Evolutionary conservation across 2,797 vertebrate species (phyloP), one percentile per base, ranked within the genome.

Genomic region (Enteromius mattozi): DNA sequence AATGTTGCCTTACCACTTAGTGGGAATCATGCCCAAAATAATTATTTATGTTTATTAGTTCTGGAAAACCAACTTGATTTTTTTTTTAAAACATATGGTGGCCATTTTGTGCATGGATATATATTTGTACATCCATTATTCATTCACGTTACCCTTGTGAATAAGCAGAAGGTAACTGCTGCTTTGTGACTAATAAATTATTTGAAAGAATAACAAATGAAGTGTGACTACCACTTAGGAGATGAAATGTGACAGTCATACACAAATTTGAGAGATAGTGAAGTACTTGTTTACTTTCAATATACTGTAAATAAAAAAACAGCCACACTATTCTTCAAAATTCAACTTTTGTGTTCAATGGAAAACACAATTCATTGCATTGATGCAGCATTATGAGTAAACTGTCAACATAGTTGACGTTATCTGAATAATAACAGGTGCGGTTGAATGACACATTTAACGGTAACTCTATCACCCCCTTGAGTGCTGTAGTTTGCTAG

Each of bases 401-500:
- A 59, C 51, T 30, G 77, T 63, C 40, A 47, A 35, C 61, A 66
- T 80, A 13, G 24, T 37, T n/a, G 3, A 56, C n/a, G 54, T 56
- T 56, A 37, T 40, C 51, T 27, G 14, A 59, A 59, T 59, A 78
- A 63, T 19, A 78, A 24, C 47, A 24, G 45, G 49, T 13, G 77
- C 54, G 21, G 21, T 79, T 47, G 42, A 78, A 65, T 12, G 24
- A 5, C 27, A 68, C 7, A 37, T 54, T 80, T 54, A 13, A 68
- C 6, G 14, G 30, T 54, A 80, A 69, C 30, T 49, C 27, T 35
- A 69, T 68, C 30, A 54, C 47, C 45, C 45, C 2, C 78, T 68
- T 69, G 47, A 69, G 47, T 9, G 37, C 17, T 80, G 45, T 37
- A 30, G 47, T 80, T 80, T 40, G 14, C 63, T 68, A 24, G 59